These are phyloP conservation scores for Caiman crocodilus DNA, from an alignment of 2,797 vertebrate genomes.

Conservation along the genomic window DNA sequence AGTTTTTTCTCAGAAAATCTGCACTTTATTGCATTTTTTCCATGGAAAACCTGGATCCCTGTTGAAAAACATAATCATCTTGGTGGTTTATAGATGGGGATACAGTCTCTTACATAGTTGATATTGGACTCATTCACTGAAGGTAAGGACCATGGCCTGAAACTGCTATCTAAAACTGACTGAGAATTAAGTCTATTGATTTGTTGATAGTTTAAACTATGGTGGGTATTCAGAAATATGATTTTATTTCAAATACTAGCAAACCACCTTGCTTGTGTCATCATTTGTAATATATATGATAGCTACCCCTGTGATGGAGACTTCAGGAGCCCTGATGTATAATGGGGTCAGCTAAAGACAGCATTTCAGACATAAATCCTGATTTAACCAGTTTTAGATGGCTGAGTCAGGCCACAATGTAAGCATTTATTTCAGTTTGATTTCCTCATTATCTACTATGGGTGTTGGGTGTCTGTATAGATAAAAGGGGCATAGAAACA, in stretches of 20 bases:
- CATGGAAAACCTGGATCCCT: too few species aligned
- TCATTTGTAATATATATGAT: not conserved
- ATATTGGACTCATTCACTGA: not conserved
- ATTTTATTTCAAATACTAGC: not conserved
- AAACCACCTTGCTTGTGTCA: constrained; percentile 4
- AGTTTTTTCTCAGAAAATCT: not conserved
- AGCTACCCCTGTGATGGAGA: not conserved
- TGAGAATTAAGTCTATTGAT: not conserved
- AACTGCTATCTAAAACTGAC: not conserved
- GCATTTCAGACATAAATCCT: constrained; percentile 13
- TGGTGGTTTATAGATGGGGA: not conserved
- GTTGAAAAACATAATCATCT: not conserved
- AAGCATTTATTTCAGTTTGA: constrained; percentile 34
- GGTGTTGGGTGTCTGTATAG: not conserved
- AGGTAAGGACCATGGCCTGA: not conserved
- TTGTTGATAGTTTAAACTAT: not conserved
- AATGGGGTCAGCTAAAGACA: constrained; percentile 10
- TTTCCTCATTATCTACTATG: not conserved
- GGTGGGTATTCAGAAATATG: not conserved
- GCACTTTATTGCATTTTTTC: not conserved
- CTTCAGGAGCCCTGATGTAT: not conserved
- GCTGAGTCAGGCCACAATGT: not conserved
- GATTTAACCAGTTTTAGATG: constrained; percentile 22
- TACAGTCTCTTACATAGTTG: not conserved
- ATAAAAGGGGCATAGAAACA: not conserved